Evolutionary conservation across 2,797 vertebrate genomes (phyloP).

Genomic region (Ispidina lecontei): DNA sequence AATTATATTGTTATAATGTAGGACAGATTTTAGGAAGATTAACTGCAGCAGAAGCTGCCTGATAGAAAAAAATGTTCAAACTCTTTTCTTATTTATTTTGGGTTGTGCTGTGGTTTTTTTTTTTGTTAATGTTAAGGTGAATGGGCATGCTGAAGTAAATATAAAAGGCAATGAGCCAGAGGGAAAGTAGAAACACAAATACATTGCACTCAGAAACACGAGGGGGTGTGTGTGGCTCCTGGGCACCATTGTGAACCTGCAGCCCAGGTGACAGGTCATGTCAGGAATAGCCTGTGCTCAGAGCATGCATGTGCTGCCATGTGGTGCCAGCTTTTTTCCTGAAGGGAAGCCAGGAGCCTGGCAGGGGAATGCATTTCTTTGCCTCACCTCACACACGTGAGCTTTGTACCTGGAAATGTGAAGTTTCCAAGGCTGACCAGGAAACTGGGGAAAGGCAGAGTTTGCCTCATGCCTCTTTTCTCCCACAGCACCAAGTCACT

Average conservation of each 20-base stretch:
- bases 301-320: rapidly evolving
- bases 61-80: not conserved
- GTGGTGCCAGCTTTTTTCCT: slow-evolving; percentile 1
- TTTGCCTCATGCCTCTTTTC: not conserved
- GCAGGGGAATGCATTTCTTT: not conserved
- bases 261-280: slow-evolving; percentile 39
- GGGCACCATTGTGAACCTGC: slow-evolving; percentile 26
- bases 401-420: not conserved
- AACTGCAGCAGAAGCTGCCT: not conserved
- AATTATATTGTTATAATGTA: not conserved
- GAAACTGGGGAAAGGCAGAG: not conserved
- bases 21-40: not conserved
- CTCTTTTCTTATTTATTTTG: not conserved
- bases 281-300: slow-evolving; percentile 38
- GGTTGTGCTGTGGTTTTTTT: not conserved
- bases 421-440: not conserved
- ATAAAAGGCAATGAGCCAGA: slow-evolving; percentile 51
- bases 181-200: slow-evolving; percentile 48
- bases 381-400: not conserved
- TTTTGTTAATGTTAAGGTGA: slow-evolving; percentile 12
- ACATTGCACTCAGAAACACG: slow-evolving; percentile 34
- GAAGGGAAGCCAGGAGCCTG: slow-evolving; percentile 4
- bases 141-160: slow-evolving; percentile 34
- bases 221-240: slow-evolving; percentile 1
- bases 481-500: not conserved